Evolutionary conservation across 2,888 invertebrate species (phyloP).

Genomic region (Cordilura impudica): DNA sequence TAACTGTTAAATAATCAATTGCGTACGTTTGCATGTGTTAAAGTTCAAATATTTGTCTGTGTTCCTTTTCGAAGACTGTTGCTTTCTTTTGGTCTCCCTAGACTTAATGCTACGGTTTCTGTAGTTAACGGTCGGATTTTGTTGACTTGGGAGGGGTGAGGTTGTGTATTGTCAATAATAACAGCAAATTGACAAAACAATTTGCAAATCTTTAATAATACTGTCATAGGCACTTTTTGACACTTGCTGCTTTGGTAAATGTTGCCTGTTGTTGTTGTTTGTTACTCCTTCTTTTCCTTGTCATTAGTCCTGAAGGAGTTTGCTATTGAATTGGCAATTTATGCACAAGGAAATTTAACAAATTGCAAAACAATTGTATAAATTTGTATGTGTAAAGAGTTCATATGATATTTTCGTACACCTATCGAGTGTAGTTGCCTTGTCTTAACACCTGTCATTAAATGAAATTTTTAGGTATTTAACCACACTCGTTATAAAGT

Average conservation of each 20-base stretch:
- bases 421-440: background rate
- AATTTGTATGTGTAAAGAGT: constrained; percentile 48
- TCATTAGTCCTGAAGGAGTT: background rate
- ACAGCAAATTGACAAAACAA: constrained; percentile 75
- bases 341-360: constrained; percentile 58
- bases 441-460: background rate
- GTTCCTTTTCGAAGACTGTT: constrained; percentile 34
- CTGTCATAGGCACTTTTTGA: constrained; percentile 71
- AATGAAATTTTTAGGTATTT: constrained; percentile 1
- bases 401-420: constrained; percentile 24
- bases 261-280: constrained; percentile 25
- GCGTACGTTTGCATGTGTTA: background rate
- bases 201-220: constrained; percentile 73
- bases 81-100: background rate
- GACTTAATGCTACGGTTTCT: background rate
- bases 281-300: constrained; percentile 4
- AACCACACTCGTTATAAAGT: background rate
- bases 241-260: constrained; percentile 64
- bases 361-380: constrained; percentile 59
- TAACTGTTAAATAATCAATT: constrained; percentile 53
- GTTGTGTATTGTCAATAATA: constrained; percentile 64
- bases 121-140: background rate
- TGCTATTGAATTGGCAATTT: constrained; percentile 21
- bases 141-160: background rate
- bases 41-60: constrained; percentile 43